Base-by-base conservation (phyloP, 2,888 invertebrate species). In the Pristionchus entomophagus region DNA sequence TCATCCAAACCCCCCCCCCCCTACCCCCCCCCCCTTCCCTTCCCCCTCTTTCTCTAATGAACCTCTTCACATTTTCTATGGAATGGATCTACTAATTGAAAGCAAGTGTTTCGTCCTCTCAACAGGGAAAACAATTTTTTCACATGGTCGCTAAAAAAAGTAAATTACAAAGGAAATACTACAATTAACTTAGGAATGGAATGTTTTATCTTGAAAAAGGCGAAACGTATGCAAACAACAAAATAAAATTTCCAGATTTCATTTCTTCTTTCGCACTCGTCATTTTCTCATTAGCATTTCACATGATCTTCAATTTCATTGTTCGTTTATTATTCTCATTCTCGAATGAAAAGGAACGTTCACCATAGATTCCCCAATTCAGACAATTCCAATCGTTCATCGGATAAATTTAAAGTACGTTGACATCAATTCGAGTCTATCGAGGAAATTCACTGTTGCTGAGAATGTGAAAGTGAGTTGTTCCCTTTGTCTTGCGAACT, bases 341-440 rank as follows among this genome's bases (percentile, higher is more conserved):
- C 22, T 2, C 17, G 49, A 78, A 26, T 69, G 14, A 3, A 69
- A 22, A n/a, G 8, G 26, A 35, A 5, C 17, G 5, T 65, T 6
- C 65, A 29, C 65, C 4, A 29, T 8, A 12, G 6, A 32, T 49
- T 29, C 35, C 6, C n/a, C n/a, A n/a, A n/a, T 56, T 3, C 32
- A 56, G 53, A 35, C 56, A 17, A 81, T 81, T 56, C 81, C 81
- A 1, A 35, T 81, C n/a, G 14, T 81, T 38, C 56, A 56, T 81
- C 26, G 53, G 26, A 81, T 56, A 26, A 81, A 81, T 81, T 35
- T 81, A 6, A 26, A 29, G 35, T 81, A 81, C 26, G 81, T 81
- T 6, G 41, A 81, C 38, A 56, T 81, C n/a, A 53, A 81, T 26
- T 56, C 56, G 26, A 38, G 49, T 12, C 56, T 81, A 4, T 81